phyloP scores from a whole-genome alignment of 2,797 vertebrate genomes.

The Mormyrops attenuatus region DNA sequence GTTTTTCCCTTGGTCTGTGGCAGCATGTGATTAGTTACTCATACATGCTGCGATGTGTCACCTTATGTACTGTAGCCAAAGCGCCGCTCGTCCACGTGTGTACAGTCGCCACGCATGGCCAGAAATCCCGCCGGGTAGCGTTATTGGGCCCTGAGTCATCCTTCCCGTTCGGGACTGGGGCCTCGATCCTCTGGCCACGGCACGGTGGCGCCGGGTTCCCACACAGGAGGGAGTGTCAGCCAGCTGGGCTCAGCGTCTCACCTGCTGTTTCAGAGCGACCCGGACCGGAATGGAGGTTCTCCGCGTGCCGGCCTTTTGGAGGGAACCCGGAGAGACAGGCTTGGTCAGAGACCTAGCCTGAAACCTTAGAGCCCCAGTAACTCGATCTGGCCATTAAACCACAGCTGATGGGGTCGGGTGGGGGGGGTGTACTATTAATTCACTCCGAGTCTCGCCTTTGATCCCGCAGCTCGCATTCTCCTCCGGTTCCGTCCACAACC shows the following conservation, averaged over 20 bases:
- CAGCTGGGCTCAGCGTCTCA: neutral
- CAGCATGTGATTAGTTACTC: neutral
- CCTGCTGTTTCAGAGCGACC: neutral
- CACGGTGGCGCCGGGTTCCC: neutral
- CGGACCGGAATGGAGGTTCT: neutral
- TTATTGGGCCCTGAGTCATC: neutral
- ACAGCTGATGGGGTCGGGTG: conserved; percentile 31
- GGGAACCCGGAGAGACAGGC: conserved; percentile 27
- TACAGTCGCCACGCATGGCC: neutral
- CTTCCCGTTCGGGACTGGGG: too few relatives aligned
- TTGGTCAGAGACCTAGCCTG: conserved; percentile 43
- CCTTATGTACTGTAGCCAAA: neutral
- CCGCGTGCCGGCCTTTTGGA: conserved; percentile 18
- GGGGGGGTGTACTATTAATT: conserved; percentile 72
- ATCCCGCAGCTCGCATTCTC: conserved; percentile 26
- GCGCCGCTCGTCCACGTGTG: neutral
- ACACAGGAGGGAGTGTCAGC: neutral
- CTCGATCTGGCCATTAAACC: conserved; percentile 52
- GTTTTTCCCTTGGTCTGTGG: neutral
- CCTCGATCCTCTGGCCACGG: neutral
- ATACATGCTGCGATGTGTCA: neutral
- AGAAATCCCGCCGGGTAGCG: neutral
- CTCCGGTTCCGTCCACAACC: neutral
- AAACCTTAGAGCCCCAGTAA: conserved; percentile 70
- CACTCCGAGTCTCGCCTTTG: conserved; percentile 33